Conservation (phyloP, 1,140 invertebrate genomes). For the Vanessa atalanta region DNA sequence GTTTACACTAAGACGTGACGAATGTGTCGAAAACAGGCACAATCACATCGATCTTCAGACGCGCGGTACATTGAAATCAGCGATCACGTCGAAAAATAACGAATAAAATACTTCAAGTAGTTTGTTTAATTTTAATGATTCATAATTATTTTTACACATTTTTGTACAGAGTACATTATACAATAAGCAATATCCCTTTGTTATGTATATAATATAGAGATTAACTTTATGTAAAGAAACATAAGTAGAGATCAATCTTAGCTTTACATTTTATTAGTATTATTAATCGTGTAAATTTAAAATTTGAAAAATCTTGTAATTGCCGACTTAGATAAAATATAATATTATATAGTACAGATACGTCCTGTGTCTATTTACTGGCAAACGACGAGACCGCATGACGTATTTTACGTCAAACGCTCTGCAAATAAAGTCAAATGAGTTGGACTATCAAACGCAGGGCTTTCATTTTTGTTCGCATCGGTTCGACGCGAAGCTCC, state of each 20-base stretch:
- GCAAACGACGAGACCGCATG: no score
- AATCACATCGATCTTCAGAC: not conserved
- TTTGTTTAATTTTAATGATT: not conserved
- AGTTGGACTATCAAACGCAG: not conserved
- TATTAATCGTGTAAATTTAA: no score
- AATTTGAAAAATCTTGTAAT: no score
- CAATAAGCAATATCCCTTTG: no score
- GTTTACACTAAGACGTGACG: constrained; percentile 6
- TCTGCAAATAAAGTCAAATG: not conserved
- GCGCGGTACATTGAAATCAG: not conserved
- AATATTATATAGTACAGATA: no score
- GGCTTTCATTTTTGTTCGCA: constrained; percentile 7
- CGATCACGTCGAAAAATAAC: not conserved
- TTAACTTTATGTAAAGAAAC: no score
- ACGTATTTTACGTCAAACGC: not conserved
- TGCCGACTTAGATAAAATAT: no score
- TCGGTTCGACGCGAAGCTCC: not conserved
- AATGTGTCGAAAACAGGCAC: constrained; percentile 15
- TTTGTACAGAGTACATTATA: no score
- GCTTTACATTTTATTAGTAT: no score
- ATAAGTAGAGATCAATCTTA: no score
- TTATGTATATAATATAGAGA: no score
- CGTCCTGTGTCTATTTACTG: no score
- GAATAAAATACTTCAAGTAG: not conserved
- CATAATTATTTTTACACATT: not conserved